These are phyloP conservation scores for Zelleria hepariella DNA, from an alignment of 2,888 invertebrate genomes.

Conservation along the genomic window DNA sequence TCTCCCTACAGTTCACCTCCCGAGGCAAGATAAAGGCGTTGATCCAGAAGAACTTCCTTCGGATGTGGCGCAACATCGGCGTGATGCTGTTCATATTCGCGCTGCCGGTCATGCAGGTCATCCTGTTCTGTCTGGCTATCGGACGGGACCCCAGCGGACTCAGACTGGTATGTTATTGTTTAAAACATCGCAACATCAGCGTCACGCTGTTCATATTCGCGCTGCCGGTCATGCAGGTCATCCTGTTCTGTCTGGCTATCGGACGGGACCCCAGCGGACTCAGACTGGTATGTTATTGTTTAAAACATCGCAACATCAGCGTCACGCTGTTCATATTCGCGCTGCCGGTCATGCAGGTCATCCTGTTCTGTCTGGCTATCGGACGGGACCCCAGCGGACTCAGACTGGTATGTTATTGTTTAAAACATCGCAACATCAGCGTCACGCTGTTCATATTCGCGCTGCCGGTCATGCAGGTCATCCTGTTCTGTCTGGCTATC, in stretches of 20 bases:
- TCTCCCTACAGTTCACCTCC: conserved; percentile 75
- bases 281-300: conserved; percentile 75
- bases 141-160: conserved; percentile 89
- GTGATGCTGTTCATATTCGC: conserved; percentile 96
- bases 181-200: conserved; percentile 88
- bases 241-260: conserved; percentile 93
- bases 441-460: conserved; percentile 96
- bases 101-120: conserved; percentile 94
- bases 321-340: conserved; percentile 96
- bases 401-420: conserved; percentile 75
- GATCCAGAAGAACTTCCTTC: conserved; percentile 88
- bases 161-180: conserved; percentile 75
- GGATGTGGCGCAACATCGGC: conserved; percentile 94
- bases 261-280: conserved; percentile 89
- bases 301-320: conserved; percentile 88
- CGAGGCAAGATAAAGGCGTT: conserved; percentile 87
- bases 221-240: conserved; percentile 94
- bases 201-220: conserved; percentile 96
- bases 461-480: conserved; percentile 94
- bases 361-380: conserved; percentile 93
- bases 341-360: conserved; percentile 94
- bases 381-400: conserved; percentile 89
- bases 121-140: conserved; percentile 93
- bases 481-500: conserved; percentile 93
- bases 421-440: conserved; percentile 88